Evolutionary conservation across 2,113 vertebrate species (phyloP).

Genomic region (Tupaia chinensis): DNA sequence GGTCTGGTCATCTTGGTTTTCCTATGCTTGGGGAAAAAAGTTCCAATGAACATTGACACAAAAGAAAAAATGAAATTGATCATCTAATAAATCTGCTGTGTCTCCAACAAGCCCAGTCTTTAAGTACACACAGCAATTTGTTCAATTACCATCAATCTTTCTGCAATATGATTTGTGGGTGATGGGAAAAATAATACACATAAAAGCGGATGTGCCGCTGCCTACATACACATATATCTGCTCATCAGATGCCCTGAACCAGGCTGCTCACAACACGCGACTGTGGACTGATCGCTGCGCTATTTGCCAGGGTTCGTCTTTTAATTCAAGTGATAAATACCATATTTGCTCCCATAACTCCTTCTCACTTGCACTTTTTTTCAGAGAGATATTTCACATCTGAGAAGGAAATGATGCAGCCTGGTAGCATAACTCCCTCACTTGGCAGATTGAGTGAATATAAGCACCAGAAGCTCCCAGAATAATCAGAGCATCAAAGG

Average conservation of each 20-base stretch:
- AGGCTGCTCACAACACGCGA: background rate
- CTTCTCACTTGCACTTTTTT: background rate
- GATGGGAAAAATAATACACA: slow-evolving; percentile 67
- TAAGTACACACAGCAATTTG: slow-evolving; percentile 58
- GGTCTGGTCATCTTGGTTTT: background rate
- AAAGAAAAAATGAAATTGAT: slow-evolving; percentile 14
- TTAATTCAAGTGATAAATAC: slow-evolving; percentile 65
- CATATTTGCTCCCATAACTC: slow-evolving; percentile 23
- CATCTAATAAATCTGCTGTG: slow-evolving; percentile 59
- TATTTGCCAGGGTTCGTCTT: background rate
- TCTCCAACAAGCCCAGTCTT: slow-evolving; percentile 28
- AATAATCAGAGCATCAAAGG: background rate
- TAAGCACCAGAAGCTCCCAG: background rate
- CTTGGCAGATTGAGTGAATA: background rate
- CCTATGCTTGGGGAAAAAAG: background rate
- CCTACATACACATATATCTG: slow-evolving; percentile 57
- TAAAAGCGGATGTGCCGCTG: slow-evolving; percentile 47
- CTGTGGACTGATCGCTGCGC: background rate
- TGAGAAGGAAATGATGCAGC: slow-evolving; percentile 1
- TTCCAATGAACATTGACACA: background rate
- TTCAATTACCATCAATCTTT: slow-evolving; percentile 70
- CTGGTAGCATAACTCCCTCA: background rate
- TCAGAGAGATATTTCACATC: background rate
- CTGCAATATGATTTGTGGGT: slow-evolving; percentile 60
- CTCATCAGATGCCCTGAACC: slow-evolving; percentile 29